Evolutionary conservation across 2,888 invertebrate genomes (phyloP).

Genomic region (Dryobota labecula): DNA sequence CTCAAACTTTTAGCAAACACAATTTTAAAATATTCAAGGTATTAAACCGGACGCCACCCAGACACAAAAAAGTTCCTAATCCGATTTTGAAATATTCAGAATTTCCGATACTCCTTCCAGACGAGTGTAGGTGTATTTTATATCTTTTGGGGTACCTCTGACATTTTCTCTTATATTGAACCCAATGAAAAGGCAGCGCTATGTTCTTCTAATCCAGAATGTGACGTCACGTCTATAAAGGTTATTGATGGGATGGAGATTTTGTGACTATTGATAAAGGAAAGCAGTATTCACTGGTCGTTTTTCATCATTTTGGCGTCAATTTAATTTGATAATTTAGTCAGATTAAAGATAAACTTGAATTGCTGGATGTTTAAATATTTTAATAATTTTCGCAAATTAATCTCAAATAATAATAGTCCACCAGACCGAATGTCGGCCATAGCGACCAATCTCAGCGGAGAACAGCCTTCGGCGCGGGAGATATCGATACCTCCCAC

Average conservation of each 20-base stretch:
- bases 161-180: slow-evolving; percentile 58
- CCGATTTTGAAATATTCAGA: slow-evolving; percentile 35
- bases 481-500: too few relatives aligned
- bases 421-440: too few relatives aligned
- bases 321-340: background rate
- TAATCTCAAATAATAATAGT: too few relatives aligned
- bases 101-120: slow-evolving; percentile 48
- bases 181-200: slow-evolving; percentile 55
- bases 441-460: too few relatives aligned
- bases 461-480: too few relatives aligned
- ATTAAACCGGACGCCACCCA: slow-evolving; percentile 44
- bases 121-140: slow-evolving; percentile 21
- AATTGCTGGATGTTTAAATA: background rate
- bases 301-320: background rate
- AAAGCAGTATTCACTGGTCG: background rate
- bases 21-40: slow-evolving; percentile 47
- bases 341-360: background rate
- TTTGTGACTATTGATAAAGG: background rate
- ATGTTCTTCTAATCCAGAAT: slow-evolving; percentile 38
- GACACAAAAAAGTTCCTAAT: slow-evolving; percentile 43
- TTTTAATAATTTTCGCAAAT: background rate
- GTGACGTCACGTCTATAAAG: slow-evolving; percentile 32
- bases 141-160: slow-evolving; percentile 22
- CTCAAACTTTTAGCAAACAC: slow-evolving; percentile 35
- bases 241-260: slow-evolving; percentile 21